These are phyloP conservation scores for Onychostoma macrolepis DNA, from an alignment of 2,113 vertebrate genomes.

Conservation along the genomic window DNA sequence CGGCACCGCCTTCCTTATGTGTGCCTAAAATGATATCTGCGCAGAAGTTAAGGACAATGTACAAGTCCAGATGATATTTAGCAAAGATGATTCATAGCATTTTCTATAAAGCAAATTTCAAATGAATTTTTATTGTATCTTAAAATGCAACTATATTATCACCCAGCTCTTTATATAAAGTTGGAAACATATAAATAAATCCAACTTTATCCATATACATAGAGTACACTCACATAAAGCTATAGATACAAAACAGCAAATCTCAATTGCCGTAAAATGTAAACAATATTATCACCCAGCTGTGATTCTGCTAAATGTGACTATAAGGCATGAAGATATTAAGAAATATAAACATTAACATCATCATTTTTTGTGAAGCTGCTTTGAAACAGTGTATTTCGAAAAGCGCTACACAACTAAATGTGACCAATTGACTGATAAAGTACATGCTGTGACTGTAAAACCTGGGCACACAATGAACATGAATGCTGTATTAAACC, in stretches of 20 bases:
- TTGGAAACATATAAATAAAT: neutral
- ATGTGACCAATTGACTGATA: neutral
- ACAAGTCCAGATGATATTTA: neutral
- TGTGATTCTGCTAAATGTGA: neutral
- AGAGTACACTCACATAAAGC: neutral
- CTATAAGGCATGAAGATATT: neutral
- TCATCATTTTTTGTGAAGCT: neutral
- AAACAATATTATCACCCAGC: neutral
- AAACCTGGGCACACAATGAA: neutral
- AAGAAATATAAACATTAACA: neutral
- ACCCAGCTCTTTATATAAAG: neutral
- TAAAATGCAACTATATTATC: neutral
- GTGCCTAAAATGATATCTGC: slow-evolving; percentile 86
- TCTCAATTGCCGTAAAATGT: neutral
- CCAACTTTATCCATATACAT: neutral
- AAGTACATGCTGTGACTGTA: neutral
- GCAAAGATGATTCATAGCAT: neutral
- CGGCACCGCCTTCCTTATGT: slow-evolving; percentile 88
- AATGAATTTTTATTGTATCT: neutral
- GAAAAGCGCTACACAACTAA: neutral
- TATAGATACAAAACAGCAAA: neutral
- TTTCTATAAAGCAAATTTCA: neutral
- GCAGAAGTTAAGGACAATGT: slow-evolving; percentile 75
- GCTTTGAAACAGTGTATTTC: neutral
- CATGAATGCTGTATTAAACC: neutral